Percentiles rank a stretch among this genome's conserved stretches.
Evolutionary conservation across 2,888 invertebrate species (phyloP).

Genomic region (Formica aserva): DNA sequence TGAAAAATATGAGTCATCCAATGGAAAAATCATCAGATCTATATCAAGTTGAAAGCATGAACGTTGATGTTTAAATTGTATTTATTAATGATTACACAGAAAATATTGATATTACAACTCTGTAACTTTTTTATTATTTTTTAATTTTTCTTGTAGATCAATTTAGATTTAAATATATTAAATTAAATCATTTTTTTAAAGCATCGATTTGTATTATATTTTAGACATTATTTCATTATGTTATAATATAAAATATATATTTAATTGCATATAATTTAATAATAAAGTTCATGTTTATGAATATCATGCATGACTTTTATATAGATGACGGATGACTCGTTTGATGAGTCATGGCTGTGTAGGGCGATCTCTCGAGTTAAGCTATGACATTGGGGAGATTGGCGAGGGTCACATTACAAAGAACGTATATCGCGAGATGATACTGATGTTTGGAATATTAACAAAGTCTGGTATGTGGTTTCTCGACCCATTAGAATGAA

Average conservation of each 20-base stretch:
- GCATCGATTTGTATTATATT: neutral
- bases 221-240: neutral
- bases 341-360: conserved; percentile 64
- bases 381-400: conserved; percentile 48
- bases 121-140: neutral
- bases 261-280: neutral
- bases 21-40: conserved; percentile 51
- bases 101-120: neutral
- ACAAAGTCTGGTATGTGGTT: conserved; percentile 18
- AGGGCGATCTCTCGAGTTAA: conserved; percentile 60
- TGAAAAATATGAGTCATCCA: conserved; percentile 60
- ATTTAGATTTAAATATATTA: neutral
- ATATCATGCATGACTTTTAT: conserved; percentile 56
- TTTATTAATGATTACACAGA: neutral
- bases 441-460: conserved; percentile 21
- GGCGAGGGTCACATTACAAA: conserved; percentile 45
- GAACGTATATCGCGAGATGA: conserved; percentile 32
- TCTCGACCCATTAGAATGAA: conserved; percentile 11
- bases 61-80: neutral
- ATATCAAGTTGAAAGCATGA: neutral
- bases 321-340: conserved; percentile 61
- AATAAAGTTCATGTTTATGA: conserved; percentile 65
- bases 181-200: neutral
- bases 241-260: neutral
- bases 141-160: neutral